Evolutionary conservation across 2,797 vertebrate species (phyloP).

Genomic region (Neosalanx taihuensis): DNA sequence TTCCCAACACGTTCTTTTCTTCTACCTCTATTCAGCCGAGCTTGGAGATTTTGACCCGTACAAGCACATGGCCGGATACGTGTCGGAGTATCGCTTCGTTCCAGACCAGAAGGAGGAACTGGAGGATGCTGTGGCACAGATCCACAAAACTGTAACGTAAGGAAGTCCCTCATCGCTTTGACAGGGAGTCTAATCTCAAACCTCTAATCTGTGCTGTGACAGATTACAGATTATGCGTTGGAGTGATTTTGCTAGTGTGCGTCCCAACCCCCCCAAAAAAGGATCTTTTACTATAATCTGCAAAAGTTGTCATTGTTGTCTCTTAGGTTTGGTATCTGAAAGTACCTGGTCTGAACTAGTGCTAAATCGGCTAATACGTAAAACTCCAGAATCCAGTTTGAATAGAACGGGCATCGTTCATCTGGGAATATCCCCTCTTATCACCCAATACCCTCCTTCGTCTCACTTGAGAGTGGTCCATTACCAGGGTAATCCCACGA

Average conservation of each 20-base stretch:
- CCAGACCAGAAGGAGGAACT: slow-evolving; percentile 87
- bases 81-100: slow-evolving; percentile 85
- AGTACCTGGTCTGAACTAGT: no score
- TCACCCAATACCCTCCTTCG: background rate
- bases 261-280: background rate
- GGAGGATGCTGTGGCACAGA: slow-evolving; percentile 80
- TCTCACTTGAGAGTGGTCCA: background rate
- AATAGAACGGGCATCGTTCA: no score
- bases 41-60: slow-evolving; percentile 85
- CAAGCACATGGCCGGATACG: slow-evolving; percentile 78
- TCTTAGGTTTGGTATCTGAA: background rate
- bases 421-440: background rate
- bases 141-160: slow-evolving; percentile 86
- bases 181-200: background rate
- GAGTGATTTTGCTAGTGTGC: background rate
- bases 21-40: slow-evolving; percentile 69
- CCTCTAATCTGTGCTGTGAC: background rate
- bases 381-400: no score
- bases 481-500: slow-evolving; percentile 4
- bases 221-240: slow-evolving; percentile 3
- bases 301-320: background rate
- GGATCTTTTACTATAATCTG: background rate
- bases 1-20: no score
- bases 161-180: slow-evolving; percentile 26
- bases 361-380: no score